Evolutionary conservation across 2,113 vertebrate species (phyloP), one percentile per base, ranked within the genome.

Genomic region (Puma concolor): DNA sequence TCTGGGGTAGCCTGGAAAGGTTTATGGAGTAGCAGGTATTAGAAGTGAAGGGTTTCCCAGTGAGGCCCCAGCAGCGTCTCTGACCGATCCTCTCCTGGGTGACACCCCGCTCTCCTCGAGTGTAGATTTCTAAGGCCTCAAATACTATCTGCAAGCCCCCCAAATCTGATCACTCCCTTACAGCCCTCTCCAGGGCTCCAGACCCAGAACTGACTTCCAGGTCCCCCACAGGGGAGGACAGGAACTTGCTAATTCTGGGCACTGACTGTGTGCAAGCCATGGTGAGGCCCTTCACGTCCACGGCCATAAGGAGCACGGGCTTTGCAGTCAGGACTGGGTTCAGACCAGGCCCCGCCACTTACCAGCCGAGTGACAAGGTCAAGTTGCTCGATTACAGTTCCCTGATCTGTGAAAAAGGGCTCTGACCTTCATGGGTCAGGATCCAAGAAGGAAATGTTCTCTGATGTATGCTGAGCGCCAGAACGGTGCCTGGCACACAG

Each of bases 401-500:
- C 90, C 84, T 76, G 11, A 4, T 7, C 6, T 4, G 17, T n/a
- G n/a, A 74, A 74, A 87, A 94, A 44, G 52, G 71, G 89, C 31
- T 71, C 64, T 52, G 91, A 80, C 13, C 71, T 88, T 67, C 31
- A 2, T 5, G 57, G 85, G 77, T 41, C 77, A 64, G 71, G 31
- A 84, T 50, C 85, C 66, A 66, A 84, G 83, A 95, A 95, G 66
- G 71, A 95, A 87, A 76, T 29, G 60, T 77, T 91, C 71, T 81
- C 66, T 71, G 82, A 81, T 31, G 69, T 67, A n/a, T n/a, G 31
- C 64, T 8, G 0, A 84, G 74, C 31, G 13, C 72, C 72, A 83
- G 90, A 91, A 66, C 25, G 13, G 80, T 3, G n/a, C 69, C 79
- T 27, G 27, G 76, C 86, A 85, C 36, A 25, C 3, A 33, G 52